Evolutionary conservation across 2,888 invertebrate species (phyloP), one percentile per base, ranked within the genome.

Genomic region (Euclidia mi): DNA sequence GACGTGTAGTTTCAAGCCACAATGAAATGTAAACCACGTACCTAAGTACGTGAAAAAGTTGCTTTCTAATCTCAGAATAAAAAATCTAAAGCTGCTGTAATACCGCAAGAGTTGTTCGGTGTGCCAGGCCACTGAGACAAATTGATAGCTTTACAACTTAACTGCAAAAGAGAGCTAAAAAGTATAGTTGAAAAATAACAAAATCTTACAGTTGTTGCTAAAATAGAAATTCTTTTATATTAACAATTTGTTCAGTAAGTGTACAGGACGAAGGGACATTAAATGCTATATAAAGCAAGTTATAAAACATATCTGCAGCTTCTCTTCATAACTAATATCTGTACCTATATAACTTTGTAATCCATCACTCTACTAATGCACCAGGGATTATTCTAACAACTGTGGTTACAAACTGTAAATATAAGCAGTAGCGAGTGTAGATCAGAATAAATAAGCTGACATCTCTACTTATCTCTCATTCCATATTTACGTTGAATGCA

Each of bases 211-310:
- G 15, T 44, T n/a, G 7, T 11, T 17, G 31, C 4, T 32, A 43
- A 3, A 9, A 17, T 18, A 43, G 31, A 3, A 32, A 43, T 32
- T 32, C 17, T 43, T 11, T 43, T 43, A 10, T 6, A 14, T 15
- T 31, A 3, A 10, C 29, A 25, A 40, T 42, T 34, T 34, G 3
- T 4, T 34, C 3, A 20, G 4, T 4, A 20, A 20, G 2, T 6
- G 3, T 4, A 2, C 4, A 25, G 20, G 6, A n/a, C n/a, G n/a
- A n/a, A n/a, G n/a, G n/a, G n/a, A n/a, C n/a, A n/a, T n/a, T n/a
- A n/a, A n/a, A n/a, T n/a, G n/a, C 6, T 25, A 7, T 3, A 6
- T 25, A 97, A 94, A 94, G 69, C n/a, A n/a, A n/a, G n/a, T n/a
- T n/a, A n/a, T n/a, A n/a, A n/a, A n/a, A n/a, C n/a, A n/a, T n/a